Evolutionary conservation across 2,113 vertebrate genomes (phyloP), one percentile per base, ranked within the genome.

Genomic region (Hemicordylus capensis): DNA sequence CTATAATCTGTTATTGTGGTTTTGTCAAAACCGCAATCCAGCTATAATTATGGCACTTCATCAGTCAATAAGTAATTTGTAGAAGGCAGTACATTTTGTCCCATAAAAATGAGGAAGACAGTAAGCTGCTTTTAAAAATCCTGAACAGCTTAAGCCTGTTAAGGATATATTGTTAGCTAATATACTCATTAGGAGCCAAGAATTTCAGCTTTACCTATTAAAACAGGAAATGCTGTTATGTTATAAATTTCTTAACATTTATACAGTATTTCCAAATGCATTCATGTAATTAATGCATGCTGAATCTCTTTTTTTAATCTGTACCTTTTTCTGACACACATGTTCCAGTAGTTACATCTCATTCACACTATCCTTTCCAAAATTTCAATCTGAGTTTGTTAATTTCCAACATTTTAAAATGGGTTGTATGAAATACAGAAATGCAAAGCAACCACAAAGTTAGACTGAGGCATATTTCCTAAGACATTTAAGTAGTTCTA

Each of bases 191-290:
- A 96, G 93, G 93, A 96, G 92, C 88, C 92, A 95, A 94, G 93
- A 94, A 96, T 95, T 94, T 95, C 94, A 95, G 96, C 93, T 95
- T 95, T 93, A 94, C 95, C 95, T 96, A 95, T 96, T 96, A 95
- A 63, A 95, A 96, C 31, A 92, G 92, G 92, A 95, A 96, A 95
- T 92, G 85, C 89, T 90, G 90, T 91, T 91, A 80, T 70, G 80
- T 89, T 87, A 93, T 91, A 89, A 92, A 93, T 95, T 96, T 86
- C 86, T 79, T 92, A 89, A 96, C 94, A 92, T 88, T 83, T 42
- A 89, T 92, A 93, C 89, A 95, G 87, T 9, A 81, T 90, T 93
- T 95, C 72, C 77, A 92, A 81, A 85, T 83, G 82, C 78, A 88
- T 87, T 86, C 34, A 61, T 76, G 80, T 76, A 81, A n/a, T n/a